phyloP scores from a whole-genome alignment of 1,140 invertebrate species.

The Trinorchestia longiramus region DNA sequence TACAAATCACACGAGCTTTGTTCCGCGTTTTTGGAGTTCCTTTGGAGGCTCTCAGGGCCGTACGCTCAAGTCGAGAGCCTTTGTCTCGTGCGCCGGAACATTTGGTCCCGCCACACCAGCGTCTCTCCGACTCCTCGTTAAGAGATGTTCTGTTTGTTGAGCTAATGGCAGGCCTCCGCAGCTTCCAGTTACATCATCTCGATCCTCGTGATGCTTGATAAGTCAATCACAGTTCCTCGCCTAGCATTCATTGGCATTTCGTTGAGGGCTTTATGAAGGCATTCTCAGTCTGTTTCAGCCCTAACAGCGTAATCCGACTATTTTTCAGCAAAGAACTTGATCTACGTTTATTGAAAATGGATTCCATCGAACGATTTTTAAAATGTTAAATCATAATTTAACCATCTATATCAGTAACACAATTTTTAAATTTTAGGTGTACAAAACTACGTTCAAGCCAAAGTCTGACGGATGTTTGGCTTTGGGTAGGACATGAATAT shows the following conservation, averaged over 20 bases:
- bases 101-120: not conserved
- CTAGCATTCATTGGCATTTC: not conserved
- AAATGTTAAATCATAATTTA: not conserved
- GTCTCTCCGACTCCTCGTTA: constrained; percentile 18
- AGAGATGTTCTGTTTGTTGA: constrained; percentile 26
- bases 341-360: not conserved
- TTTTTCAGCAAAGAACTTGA: not conserved
- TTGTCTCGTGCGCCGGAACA: not conserved
- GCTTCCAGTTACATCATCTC: constrained; percentile 36
- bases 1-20: constrained; percentile 47
- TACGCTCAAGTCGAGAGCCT: not conserved
- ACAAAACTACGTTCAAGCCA: no score
- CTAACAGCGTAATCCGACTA: not conserved
- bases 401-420: not conserved
- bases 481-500: not conserved
- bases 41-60: not conserved
- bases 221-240: constrained; percentile 26
- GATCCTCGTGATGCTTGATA: not conserved
- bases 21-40: constrained; percentile 18
- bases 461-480: not conserved
- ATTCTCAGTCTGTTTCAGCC: not conserved
- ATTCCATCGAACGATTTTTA: not conserved
- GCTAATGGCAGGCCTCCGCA: constrained; percentile 11
- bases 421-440: no score
- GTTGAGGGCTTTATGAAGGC: not conserved